A percentile compares a stretch with the other conserved stretches of the same genome.
phyloP scores from a whole-genome alignment of 2,888 invertebrate species.

The Sinopyrophorus schimmeli region DNA sequence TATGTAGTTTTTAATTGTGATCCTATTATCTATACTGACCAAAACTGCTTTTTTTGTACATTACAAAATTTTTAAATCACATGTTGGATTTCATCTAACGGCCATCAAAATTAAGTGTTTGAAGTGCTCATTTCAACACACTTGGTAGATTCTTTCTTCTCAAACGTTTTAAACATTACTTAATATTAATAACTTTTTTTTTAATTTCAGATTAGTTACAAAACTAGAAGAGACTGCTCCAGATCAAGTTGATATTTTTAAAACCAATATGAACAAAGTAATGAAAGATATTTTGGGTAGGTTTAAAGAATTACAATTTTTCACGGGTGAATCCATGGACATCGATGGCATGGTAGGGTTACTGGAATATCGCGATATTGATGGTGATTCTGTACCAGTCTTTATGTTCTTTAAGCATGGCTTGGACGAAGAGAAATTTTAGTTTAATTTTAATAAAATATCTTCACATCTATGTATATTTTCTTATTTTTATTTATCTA shows the following conservation, averaged over 20 bases:
- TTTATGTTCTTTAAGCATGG: slow-evolving; percentile 97
- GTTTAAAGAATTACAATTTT: slow-evolving; percentile 92
- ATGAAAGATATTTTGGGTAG: slow-evolving; percentile 89
- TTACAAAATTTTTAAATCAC: too few relatives aligned
- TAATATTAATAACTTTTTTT: slow-evolving; percentile 26
- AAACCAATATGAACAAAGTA: slow-evolving; percentile 89
- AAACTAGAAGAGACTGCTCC: slow-evolving; percentile 79
- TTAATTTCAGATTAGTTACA: slow-evolving; percentile 71
- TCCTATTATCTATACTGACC: too few relatives aligned
- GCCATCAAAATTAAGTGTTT: too few relatives aligned
- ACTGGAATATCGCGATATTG: slow-evolving; percentile 89
- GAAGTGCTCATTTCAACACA: too few relatives aligned
- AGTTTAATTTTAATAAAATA: slow-evolving; percentile 51
- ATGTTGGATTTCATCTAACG: too few relatives aligned
- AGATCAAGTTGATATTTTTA: slow-evolving; percentile 85
- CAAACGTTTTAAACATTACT: not conserved
- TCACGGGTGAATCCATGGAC: slow-evolving; percentile 91
- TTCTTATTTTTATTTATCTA: slow-evolving; percentile 19
- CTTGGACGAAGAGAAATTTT: slow-evolving; percentile 93
- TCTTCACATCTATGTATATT: slow-evolving; percentile 29
- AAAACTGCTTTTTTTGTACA: too few relatives aligned
- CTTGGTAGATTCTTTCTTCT: too few relatives aligned
- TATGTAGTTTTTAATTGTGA: too few relatives aligned
- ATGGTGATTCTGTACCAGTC: slow-evolving; percentile 80
- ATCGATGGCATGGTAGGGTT: slow-evolving; percentile 93